phyloP scores from a whole-genome alignment of 2,113 vertebrate species.

The Coreoperca whiteheadi region DNA sequence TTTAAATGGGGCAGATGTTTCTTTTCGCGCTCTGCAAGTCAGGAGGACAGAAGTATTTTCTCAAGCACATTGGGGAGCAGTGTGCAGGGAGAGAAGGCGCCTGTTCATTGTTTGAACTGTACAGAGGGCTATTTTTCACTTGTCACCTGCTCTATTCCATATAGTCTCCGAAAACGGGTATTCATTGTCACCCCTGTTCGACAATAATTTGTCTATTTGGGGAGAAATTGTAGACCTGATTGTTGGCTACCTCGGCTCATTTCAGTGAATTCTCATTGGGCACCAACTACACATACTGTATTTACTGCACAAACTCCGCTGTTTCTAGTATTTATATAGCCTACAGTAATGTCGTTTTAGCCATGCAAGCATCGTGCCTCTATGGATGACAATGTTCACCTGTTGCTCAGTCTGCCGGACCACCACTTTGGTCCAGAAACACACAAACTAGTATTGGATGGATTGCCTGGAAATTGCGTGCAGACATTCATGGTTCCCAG shows the following conservation, averaged over 20 bases:
- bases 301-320: not conserved
- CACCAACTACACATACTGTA: not conserved
- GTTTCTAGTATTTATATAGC: no score
- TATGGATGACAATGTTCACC: not conserved
- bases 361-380: not conserved
- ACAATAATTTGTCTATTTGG: not conserved
- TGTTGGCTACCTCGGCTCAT: not conserved
- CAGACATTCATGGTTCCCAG: not conserved
- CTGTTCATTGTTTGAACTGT: constrained; percentile 11
- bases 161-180: not conserved
- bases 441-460: not conserved
- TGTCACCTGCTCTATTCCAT: not conserved
- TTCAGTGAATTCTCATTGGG: not conserved
- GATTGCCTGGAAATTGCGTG: not conserved
- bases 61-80: constrained; percentile 3
- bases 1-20: constrained; percentile 57
- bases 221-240: not conserved
- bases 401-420: not conserved
- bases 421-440: not conserved
- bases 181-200: not conserved
- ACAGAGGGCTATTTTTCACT: constrained; percentile 10
- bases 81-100: not conserved
- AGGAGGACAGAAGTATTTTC: constrained; percentile 16
- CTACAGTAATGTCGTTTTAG: not conserved
- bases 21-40: constrained; percentile 11